Evolutionary conservation across 2,888 invertebrate species (phyloP).

Genomic region (Magallana nippona): DNA sequence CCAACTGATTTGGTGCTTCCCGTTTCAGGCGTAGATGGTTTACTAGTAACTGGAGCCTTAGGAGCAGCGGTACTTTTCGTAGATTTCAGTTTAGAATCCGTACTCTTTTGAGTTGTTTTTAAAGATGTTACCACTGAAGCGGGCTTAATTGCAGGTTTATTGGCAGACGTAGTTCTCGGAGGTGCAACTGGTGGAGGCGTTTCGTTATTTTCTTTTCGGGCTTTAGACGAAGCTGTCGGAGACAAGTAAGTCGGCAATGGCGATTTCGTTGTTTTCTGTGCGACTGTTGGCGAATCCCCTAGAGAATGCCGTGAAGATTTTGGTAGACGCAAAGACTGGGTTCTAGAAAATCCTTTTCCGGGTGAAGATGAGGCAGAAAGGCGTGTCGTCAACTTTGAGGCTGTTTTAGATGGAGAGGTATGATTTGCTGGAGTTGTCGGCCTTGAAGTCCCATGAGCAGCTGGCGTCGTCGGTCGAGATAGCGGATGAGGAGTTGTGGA

Average conservation of each 20-base stretch:
- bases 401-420: constrained; percentile 47
- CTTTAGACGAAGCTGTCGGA: constrained; percentile 69
- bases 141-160: constrained; percentile 38
- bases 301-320: constrained; percentile 50
- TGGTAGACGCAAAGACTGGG: constrained; percentile 61
- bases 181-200: constrained; percentile 59
- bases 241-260: constrained; percentile 66
- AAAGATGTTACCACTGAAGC: constrained; percentile 50
- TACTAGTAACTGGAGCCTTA: constrained; percentile 2
- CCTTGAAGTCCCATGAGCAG: constrained; percentile 37
- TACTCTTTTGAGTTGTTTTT: constrained; percentile 37
- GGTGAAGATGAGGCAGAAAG: constrained; percentile 56
- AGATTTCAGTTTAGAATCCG: constrained; percentile 48
- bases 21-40: constrained; percentile 37
- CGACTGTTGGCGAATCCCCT: constrained; percentile 44
- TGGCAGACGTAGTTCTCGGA: constrained; percentile 49
- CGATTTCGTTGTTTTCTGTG: constrained; percentile 46
- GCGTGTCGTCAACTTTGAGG: constrained; percentile 35
- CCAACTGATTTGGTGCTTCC: constrained; percentile 42
- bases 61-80: constrained; percentile 42
- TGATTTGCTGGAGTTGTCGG: constrained; percentile 52
- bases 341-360: constrained; percentile 54
- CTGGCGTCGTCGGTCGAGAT: constrained; percentile 57
- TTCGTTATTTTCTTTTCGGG: constrained; percentile 52
- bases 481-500: constrained; percentile 58